Percentiles rank a stretch among this genome's conserved stretches.
phyloP scores from a whole-genome alignment of 2,888 invertebrate species.

The Exephanes ischioxanthus region DNA sequence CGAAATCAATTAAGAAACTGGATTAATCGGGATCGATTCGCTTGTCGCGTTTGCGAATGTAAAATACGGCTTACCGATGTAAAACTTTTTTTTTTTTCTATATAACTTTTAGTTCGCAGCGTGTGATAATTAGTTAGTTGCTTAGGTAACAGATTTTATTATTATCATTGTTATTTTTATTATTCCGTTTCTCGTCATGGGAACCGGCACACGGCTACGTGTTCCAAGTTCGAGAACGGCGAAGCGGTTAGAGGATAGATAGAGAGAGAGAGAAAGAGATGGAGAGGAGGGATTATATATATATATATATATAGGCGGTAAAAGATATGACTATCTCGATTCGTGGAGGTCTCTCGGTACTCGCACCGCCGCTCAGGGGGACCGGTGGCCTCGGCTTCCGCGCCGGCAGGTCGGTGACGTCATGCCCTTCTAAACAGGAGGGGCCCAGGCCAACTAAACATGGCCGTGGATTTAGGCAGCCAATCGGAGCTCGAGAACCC shows the following conservation, averaged over 20 bases:
- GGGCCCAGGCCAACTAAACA: constrained; percentile 83
- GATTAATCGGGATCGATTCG: not conserved
- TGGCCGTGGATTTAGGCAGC: constrained; percentile 84
- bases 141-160: constrained; percentile 66
- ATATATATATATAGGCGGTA: constrained; percentile 15
- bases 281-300: constrained; percentile 13
- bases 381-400: constrained; percentile 75
- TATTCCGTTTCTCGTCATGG: constrained; percentile 68
- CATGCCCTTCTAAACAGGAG: constrained; percentile 85
- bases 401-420: constrained; percentile 78
- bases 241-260: constrained; percentile 39
- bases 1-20: constrained; percentile 29
- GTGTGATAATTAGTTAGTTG: constrained; percentile 66
- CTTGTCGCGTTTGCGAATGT: not conserved
- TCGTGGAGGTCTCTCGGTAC: constrained; percentile 67
- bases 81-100: constrained; percentile 18
- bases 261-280: constrained; percentile 21
- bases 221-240: constrained; percentile 68
- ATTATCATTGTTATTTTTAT: constrained; percentile 1
- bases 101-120: constrained; percentile 64
- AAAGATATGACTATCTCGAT: constrained; percentile 59
- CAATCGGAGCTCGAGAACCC: constrained; percentile 74
- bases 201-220: constrained; percentile 69
- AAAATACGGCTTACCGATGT: not conserved
- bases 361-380: constrained; percentile 67